These are phyloP conservation scores for Araneus ventricosus DNA, from an alignment of 1,140 invertebrate species.

Conservation along the genomic window DNA sequence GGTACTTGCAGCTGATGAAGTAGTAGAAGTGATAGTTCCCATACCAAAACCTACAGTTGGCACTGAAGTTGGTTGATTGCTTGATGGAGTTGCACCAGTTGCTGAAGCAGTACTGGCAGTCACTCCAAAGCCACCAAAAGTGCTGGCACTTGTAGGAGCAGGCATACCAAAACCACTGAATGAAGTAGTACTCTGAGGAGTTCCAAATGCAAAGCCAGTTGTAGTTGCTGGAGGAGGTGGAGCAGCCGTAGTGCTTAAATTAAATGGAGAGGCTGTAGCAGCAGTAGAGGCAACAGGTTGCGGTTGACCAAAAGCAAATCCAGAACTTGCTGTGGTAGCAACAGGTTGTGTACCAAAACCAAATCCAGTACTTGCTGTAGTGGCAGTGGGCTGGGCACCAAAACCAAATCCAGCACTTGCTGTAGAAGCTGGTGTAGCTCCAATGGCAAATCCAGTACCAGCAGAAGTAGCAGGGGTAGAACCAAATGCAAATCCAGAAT, in stretches of 20 bases:
- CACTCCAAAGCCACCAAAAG: background rate
- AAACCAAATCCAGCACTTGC: conserved; percentile 21
- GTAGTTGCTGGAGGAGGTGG: background rate
- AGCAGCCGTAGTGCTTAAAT: background rate
- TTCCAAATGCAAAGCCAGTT: conserved; percentile 49
- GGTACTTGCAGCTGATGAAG: background rate
- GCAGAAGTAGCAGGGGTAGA: background rate
- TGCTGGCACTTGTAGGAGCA: conserved; percentile 4
- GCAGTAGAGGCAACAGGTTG: background rate
- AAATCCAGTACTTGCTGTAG: background rate
- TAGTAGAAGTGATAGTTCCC: background rate
- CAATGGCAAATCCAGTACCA: conserved; percentile 21
- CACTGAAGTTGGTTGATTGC: background rate
- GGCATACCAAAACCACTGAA: background rate
- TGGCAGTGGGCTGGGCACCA: background rate
- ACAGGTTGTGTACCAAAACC: background rate
- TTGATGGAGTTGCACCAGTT: background rate
- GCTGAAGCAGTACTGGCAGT: background rate
- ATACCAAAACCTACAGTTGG: background rate
- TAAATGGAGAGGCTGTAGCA: background rate
- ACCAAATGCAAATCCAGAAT: conserved; percentile 30
- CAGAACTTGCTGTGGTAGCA: background rate
- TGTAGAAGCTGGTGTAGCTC: conserved; percentile 6
- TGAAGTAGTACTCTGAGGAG: background rate
- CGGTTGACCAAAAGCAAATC: conserved; percentile 19